Conservation (phyloP, 2,113 vertebrate species). For the Chaetops frenatus region DNA sequence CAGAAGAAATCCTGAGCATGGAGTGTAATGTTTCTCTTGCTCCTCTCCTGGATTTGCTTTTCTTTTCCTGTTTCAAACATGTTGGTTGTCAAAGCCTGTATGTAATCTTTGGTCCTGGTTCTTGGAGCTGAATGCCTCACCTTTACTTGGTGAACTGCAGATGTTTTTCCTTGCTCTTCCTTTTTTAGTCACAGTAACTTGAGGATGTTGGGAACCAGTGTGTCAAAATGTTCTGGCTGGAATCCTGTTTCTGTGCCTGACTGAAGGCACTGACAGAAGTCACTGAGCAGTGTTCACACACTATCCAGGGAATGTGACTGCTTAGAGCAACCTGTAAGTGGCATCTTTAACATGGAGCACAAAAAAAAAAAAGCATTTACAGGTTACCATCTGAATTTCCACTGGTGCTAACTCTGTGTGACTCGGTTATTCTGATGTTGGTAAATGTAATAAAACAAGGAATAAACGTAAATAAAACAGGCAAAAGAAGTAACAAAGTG, state of each 20-base stretch:
- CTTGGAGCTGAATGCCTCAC: background rate
- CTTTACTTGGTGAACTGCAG: slow-evolving; percentile 38
- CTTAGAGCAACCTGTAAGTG: background rate
- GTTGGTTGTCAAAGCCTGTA: background rate
- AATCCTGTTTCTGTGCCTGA: background rate
- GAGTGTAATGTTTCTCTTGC: background rate
- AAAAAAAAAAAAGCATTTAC: background rate
- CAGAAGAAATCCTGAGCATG: background rate
- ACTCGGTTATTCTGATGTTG: background rate
- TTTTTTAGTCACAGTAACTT: background rate
- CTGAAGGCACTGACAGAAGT: background rate
- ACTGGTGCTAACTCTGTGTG: background rate
- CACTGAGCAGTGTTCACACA: background rate
- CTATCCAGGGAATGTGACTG: background rate
- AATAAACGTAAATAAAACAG: background rate
- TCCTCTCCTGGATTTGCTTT: background rate
- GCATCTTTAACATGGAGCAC: background rate
- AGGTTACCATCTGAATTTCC: background rate
- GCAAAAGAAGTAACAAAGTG: background rate
- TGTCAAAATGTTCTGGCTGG: background rate
- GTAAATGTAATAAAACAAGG: background rate
- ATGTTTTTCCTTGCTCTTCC: background rate
- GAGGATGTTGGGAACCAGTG: background rate
- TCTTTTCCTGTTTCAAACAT: background rate
- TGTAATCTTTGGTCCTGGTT: background rate